Percentiles rank a stretch among this genome's conserved stretches.
Evolutionary conservation across 2,113 vertebrate genomes (phyloP).

Genomic region (Peucedramus taeniatus): DNA sequence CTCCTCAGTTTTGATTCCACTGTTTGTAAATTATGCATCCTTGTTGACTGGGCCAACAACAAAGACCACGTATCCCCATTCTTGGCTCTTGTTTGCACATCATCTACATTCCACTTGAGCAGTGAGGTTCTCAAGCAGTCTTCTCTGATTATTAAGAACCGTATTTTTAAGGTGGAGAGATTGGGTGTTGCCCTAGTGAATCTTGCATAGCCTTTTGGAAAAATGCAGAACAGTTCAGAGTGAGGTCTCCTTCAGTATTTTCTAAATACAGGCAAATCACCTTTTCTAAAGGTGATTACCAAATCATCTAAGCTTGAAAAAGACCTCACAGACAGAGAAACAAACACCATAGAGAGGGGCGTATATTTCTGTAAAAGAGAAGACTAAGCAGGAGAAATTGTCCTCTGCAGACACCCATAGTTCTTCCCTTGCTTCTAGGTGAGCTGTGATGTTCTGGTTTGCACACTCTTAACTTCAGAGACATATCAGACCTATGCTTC

Average conservation of each 20-base stretch:
- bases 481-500: not conserved
- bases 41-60: not conserved
- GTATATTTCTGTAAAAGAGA: not conserved
- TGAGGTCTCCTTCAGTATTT: not conserved
- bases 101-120: not conserved
- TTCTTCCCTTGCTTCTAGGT: not conserved
- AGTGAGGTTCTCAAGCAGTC: not conserved
- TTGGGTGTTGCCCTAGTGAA: not conserved
- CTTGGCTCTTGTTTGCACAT: not conserved
- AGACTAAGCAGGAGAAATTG: not conserved
- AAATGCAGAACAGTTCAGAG: not conserved
- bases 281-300: no score
- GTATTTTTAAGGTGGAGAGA: not conserved
- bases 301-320: not conserved
- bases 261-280: not conserved
- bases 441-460: accelerated
- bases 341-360: not conserved
- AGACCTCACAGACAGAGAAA: not conserved
- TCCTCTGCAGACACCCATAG: not conserved
- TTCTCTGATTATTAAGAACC: not conserved
- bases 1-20: not conserved
- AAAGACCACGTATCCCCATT: not conserved
- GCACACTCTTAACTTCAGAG: not conserved
- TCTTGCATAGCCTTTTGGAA: not conserved
- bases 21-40: not conserved